Base-by-base conservation (phyloP, 2,888 invertebrate genomes). In the Cosmia pyralina region DNA sequence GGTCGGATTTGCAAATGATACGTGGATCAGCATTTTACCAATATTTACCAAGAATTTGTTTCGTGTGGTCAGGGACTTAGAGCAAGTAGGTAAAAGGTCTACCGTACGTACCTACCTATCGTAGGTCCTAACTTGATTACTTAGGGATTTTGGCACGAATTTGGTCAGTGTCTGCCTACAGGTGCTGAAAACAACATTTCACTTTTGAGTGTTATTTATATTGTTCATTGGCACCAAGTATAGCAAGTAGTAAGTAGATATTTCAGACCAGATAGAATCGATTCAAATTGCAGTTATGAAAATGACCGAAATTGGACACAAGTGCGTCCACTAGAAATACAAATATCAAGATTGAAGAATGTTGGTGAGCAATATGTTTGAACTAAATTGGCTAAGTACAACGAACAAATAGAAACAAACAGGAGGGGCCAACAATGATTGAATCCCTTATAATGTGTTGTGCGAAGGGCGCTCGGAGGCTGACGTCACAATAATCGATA, bases 401-500 rank as follows among this genome's bases (percentile, higher is more conserved):
- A 17, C 11, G 19, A 77, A 10, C 34, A 48, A 59, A 72, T 64
- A 64, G 58, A 64, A 72, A 64, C 79, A 64, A 79, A 53, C 63
- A 53, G n/a, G 48, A 53, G 52, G 17, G 46, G n/a, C 66, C 48
- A 63, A 79, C 28, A 63, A 66, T 57, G 41, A 74, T 74, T 52
- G 66, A 63, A 79, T 63, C 50, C 60, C 22, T 34, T 76, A 74
- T 72, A 68, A 64, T 55, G 50, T 66, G 62, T 69, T 70, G 50
- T 38, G 53, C 13, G 67, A 77, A 71, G 41, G 34, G 44, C 57
- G n/a, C 63, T 57, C 62, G 28, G 1, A 38, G 46, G 22, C 68
- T 62, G 52, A 22, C 71, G 60, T 57, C 77, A 66, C 64, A 72
- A 48, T 55, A 82, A 77, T 80, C 82, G 71, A 82, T 79, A 82